Conservation (phyloP, 2,113 vertebrate genomes). For the Xiphias gladius region DNA sequence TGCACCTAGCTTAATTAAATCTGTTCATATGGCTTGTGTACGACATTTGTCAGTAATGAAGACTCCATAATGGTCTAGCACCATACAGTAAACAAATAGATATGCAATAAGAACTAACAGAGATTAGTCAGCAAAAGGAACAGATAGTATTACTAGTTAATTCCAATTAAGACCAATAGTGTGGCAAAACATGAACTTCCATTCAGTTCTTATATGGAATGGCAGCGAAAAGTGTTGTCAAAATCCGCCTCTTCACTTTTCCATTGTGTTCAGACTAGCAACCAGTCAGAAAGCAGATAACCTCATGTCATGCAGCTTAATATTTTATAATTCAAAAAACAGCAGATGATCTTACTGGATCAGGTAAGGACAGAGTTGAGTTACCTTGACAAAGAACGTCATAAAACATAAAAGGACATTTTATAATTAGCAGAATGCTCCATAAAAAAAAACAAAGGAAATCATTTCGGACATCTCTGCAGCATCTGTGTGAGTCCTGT, state of each 20-base stretch:
- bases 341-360: neutral
- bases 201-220: neutral
- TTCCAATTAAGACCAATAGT: neutral
- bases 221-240: neutral
- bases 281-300: neutral
- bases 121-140: neutral
- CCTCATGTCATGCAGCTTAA: neutral
- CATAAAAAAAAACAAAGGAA: too few species aligned
- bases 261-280: neutral
- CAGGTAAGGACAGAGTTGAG: neutral
- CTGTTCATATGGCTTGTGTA: slow-evolving; percentile 21
- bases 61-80: neutral
- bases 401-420: neutral
- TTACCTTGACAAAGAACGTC: neutral
- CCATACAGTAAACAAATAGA: slow-evolving; percentile 2
- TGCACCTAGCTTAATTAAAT: slow-evolving; percentile 10
- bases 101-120: neutral
- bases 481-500: neutral
- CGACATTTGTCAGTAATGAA: neutral
- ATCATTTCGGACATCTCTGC: neutral
- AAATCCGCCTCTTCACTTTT: too few species aligned
- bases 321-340: neutral
- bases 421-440: neutral
- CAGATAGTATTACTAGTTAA: neutral
- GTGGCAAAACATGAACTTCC: too few species aligned